Evolutionary conservation across 2,797 vertebrate genomes (phyloP), one percentile per base, ranked within the genome.

Genomic region (Lagodon rhomboides): DNA sequence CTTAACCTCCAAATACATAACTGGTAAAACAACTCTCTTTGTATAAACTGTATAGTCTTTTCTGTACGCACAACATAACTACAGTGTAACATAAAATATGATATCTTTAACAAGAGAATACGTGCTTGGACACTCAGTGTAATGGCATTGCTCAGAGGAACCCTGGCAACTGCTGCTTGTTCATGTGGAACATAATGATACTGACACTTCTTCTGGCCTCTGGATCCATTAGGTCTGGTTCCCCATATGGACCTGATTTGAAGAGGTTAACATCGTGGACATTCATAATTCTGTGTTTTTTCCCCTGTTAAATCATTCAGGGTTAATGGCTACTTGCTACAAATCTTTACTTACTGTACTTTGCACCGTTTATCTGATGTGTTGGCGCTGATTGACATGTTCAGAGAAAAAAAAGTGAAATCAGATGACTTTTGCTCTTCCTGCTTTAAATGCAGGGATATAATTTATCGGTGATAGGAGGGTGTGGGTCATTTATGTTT

Each of bases 401-500:
- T 66, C 22, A 62, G 47, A 38, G 49, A 2, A 75, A 77, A 75
- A 77, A 73, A 61, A 55, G 55, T 20, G 50, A 80, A 87, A 75
- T 50, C 68, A 55, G 44, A 61, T 60, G 61, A 44, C 65, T 49
- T 84, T 68, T 69, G 68, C 49, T 54, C 75, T 50, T 46, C 7
- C 41, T 60, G 44, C 54, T 63, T 59, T 76, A 77, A 86, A 85
- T 76, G 73, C 43, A 66, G 73, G n/a, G 56, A 60, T 65, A 74
- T 82, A 56, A 89, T 88, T 76, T 76, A 87, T 64, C 56, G 65
- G 30, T 58, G 84, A 89, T 77, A 47, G 78, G 63, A 82, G 85
- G 89, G 88, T 77, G 90, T 88, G 84, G 85, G 64, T 84, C 84
- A 69, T 73, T 82, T 74, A 51, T 79, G 73, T 85, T 92, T 94